Conservation (phyloP, 2,113 vertebrate species). For the Channa maculata region DNA sequence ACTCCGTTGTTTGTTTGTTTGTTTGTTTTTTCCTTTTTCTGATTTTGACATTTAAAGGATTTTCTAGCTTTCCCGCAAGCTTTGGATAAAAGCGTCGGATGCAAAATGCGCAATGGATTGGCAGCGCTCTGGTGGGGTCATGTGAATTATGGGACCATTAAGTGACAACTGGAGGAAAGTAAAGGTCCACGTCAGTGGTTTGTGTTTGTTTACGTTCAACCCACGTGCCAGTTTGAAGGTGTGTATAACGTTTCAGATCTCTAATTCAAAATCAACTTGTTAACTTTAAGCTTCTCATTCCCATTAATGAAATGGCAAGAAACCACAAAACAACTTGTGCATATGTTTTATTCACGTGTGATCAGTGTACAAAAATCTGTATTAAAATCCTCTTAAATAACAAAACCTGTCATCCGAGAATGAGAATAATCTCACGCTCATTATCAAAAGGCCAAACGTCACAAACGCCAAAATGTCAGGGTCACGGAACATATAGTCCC, state of each 20-base stretch:
- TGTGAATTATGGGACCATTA: constrained; percentile 2
- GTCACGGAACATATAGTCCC: neutral
- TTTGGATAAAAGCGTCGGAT: too few relatives aligned
- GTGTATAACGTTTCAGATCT: too few relatives aligned
- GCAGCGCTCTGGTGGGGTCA: neutral
- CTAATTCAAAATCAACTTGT: too few relatives aligned
- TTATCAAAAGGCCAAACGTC: constrained; percentile 20
- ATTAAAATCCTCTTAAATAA: constrained; percentile 53
- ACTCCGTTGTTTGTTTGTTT: neutral
- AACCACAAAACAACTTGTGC: constrained; percentile 25
- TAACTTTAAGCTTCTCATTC: too few relatives aligned
- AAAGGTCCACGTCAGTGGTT: neutral
- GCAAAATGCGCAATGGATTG: neutral
- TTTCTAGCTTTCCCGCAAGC: too few relatives aligned
- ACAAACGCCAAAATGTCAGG: constrained; percentile 2
- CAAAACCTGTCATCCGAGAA: constrained; percentile 15
- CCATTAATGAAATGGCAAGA: too few relatives aligned
- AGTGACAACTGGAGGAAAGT: neutral
- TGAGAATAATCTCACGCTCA: constrained; percentile 27
- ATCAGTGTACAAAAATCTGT: constrained; percentile 66
- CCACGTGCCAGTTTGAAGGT: too few relatives aligned
- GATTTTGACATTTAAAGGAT: too few relatives aligned
- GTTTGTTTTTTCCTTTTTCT: too few relatives aligned
- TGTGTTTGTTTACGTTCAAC: neutral
- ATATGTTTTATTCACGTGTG: constrained; percentile 67